Conservation (phyloP, 1,140 invertebrate genomes). For the Druon quercuslanigerum region DNA sequence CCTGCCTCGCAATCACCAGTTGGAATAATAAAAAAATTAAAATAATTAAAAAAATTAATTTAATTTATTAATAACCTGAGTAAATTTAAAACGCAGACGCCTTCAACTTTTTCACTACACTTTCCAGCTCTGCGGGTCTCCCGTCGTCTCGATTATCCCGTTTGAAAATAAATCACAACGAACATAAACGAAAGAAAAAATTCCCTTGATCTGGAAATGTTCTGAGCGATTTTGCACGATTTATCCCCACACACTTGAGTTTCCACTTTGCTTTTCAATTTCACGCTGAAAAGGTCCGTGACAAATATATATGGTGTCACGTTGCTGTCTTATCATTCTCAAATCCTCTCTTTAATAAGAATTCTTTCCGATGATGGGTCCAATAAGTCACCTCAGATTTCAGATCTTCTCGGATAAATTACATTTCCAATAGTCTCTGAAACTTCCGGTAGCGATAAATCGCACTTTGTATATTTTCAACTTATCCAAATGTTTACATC, state of each 20-base stretch:
- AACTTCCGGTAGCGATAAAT: no score
- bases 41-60: no score
- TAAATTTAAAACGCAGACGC: background rate
- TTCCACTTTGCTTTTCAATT: conserved; percentile 7
- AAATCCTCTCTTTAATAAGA: no score
- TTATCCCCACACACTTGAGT: conserved; percentile 12
- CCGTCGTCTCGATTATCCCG: background rate
- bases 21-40: background rate
- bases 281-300: background rate
- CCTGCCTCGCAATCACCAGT: no score
- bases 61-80: background rate
- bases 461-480: no score
- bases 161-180: background rate
- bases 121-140: background rate
- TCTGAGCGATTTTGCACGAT: background rate
- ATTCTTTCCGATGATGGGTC: no score
- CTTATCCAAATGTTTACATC: no score
- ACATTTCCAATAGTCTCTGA: no score
- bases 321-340: no score
- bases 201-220: background rate
- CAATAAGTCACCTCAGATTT: no score
- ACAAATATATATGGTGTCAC: background rate
- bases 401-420: no score
- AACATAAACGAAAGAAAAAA: background rate
- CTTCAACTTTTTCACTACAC: background rate